Conservation (phyloP, 2,113 vertebrate genomes). For the Cairina moschata region DNA sequence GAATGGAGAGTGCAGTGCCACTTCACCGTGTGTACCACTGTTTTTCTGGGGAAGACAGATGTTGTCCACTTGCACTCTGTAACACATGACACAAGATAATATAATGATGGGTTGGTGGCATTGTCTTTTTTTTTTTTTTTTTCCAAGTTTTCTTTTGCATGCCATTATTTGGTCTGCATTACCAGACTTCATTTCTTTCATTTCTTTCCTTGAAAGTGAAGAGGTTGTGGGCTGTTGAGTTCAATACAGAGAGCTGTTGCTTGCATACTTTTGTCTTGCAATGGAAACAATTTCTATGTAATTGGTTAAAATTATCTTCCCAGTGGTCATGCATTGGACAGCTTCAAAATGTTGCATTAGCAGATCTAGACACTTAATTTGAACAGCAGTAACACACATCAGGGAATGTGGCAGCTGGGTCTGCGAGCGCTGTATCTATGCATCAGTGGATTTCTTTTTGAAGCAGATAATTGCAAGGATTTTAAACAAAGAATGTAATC, state of each 20-base stretch:
- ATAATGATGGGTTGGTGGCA: neutral
- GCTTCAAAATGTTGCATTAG: neutral
- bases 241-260: neutral
- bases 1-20: neutral
- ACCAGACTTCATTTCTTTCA: neutral
- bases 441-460: neutral
- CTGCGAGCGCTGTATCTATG: neutral
- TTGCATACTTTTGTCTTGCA: neutral
- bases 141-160: neutral
- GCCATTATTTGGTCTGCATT: neutral
- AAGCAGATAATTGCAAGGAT: slow-evolving; percentile 14
- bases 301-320: slow-evolving; percentile 20
- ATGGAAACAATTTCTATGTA: neutral
- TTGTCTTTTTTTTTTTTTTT: neutral
- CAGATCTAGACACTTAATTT: neutral
- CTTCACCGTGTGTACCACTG: neutral
- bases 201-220: neutral
- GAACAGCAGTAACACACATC: neutral
- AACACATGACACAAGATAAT: neutral
- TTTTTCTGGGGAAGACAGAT: neutral
- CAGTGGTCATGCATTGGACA: neutral
- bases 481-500: slow-evolving; percentile 35
- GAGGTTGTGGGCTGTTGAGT: neutral
- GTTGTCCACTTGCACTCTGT: neutral
- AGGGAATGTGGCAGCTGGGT: neutral